Conservation (phyloP, 1,140 invertebrate species). For the Prorops nasuta region DNA sequence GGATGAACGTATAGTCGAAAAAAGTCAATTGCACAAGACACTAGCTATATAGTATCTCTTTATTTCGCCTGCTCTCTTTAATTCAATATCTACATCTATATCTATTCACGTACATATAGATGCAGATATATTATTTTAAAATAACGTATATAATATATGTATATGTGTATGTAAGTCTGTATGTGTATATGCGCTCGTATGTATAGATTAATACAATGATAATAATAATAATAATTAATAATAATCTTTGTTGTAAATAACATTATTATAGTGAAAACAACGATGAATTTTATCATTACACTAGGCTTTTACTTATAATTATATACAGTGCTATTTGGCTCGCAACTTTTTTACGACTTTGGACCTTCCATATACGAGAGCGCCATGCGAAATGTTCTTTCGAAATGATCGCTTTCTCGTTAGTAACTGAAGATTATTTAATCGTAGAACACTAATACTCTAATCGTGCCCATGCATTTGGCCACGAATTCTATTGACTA, state of each 20-base stretch:
- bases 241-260: too few relatives aligned
- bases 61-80: slow-evolving; percentile 26
- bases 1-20: too few relatives aligned
- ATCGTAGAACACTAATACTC: slow-evolving; percentile 19
- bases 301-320: slow-evolving; percentile 31
- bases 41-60: too few relatives aligned
- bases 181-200: neutral
- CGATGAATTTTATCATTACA: slow-evolving; percentile 32
- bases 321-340: slow-evolving; percentile 29
- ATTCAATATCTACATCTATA: slow-evolving; percentile 24
- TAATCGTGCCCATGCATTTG: slow-evolving; percentile 13
- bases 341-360: slow-evolving; percentile 8
- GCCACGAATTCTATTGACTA: slow-evolving; percentile 7
- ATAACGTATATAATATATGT: neutral
- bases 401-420: slow-evolving; percentile 11
- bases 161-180: slow-evolving; percentile 1
- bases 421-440: slow-evolving; percentile 4
- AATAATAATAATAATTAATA: slow-evolving; percentile 40
- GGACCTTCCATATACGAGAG: slow-evolving; percentile 20
- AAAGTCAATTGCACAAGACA: too few relatives aligned
- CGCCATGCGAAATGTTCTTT: slow-evolving; percentile 2
- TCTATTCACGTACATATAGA: slow-evolving; percentile 12
- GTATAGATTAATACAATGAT: slow-evolving; percentile 40
- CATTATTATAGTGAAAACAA: slow-evolving; percentile 46
- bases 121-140: too few relatives aligned